Evolutionary conservation across 2,888 invertebrate genomes (phyloP).

Genomic region (Gisinianus flammeolus): DNA sequence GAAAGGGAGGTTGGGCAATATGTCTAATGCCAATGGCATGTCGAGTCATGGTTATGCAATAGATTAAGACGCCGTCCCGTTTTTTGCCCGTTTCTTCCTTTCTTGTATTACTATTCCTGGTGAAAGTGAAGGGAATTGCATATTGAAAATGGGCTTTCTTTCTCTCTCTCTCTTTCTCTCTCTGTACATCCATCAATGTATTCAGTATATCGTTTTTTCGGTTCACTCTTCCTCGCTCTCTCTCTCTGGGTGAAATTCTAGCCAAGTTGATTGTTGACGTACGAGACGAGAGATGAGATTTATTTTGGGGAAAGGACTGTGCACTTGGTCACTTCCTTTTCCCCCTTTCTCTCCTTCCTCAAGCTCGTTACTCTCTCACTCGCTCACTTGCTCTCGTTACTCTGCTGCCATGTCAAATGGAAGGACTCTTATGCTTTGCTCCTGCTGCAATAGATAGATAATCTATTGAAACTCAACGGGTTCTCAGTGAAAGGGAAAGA

Average conservation of each 20-base stretch:
- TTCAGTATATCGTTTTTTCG: neutral
- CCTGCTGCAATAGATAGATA: neutral
- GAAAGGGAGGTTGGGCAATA: too few species aligned
- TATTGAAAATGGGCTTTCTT: neutral
- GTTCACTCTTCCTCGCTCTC: neutral
- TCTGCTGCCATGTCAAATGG: neutral
- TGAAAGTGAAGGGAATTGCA: too few species aligned
- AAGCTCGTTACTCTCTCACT: neutral
- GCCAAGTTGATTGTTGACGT: conserved; percentile 9
- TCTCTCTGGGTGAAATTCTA: neutral
- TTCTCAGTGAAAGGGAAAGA: too few species aligned
- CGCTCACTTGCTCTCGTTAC: neutral
- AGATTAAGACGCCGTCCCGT: neutral
- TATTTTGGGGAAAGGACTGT: conserved; percentile 20
- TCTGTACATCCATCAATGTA: neutral
- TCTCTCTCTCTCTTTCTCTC: neutral
- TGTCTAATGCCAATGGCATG: too few species aligned
- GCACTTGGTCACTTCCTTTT: conserved; percentile 33
- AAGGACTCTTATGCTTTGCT: neutral
- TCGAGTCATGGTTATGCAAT: too few species aligned
- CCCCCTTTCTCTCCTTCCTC: neutral
- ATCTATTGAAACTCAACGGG: neutral
- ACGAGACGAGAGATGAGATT: conserved; percentile 14
- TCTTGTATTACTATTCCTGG: too few species aligned
- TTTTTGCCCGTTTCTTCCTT: too few species aligned